Base-by-base conservation (phyloP, 30 jellyfish, hydroid and myxozoan genomes). In the Hydractinia symbiolongicarpus region DNA sequence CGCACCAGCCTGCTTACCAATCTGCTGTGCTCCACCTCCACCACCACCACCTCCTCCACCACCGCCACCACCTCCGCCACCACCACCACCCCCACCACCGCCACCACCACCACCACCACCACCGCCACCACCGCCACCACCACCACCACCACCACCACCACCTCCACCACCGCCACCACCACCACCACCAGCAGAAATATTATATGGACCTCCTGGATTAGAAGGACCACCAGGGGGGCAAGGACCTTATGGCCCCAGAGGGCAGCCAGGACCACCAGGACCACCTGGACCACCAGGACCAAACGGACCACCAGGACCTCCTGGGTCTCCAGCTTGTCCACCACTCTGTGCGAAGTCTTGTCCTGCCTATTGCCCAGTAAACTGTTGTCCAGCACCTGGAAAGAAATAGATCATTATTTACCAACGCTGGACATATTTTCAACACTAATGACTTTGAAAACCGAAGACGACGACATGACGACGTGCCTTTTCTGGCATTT, bases 281-380 rank as follows among this genome's bases (percentile, higher is more conserved):
- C 95, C 88, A 19, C 96, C 96, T 72, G 98, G 98, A 78, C 98
- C 98, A 66, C 88, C 95, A 73, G 98, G 98, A 79, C 98, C 98
- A 40, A 83, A 83, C 75, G 98, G 98, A 82, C 96, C 96, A 72
- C 97, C 96, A 76, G 99, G 99, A 82, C 95, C 95, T n/a, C 94
- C 89, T 67, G 97, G 97, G 72, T 90, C 97, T 9, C 95, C 98
- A 83, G 96, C 95, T 15, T 81, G 89, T 73, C 86, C 77, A 53
- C 87, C 89, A 67, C 54, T 60, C 56, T 81, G 89, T 57, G 50
- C 78, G 30, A 77, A 66, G 30, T 17, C 78, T 20, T 89, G 97
- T 83, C 84, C 89, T 19, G 95, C 97, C 20, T 83, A 90, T 51
- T 89, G 97, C 58, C 95, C 97, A 80, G 78, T 84, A 50, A 80